Conservation (phyloP, 2,888 invertebrate genomes). For the Celastrina argiolus region DNA sequence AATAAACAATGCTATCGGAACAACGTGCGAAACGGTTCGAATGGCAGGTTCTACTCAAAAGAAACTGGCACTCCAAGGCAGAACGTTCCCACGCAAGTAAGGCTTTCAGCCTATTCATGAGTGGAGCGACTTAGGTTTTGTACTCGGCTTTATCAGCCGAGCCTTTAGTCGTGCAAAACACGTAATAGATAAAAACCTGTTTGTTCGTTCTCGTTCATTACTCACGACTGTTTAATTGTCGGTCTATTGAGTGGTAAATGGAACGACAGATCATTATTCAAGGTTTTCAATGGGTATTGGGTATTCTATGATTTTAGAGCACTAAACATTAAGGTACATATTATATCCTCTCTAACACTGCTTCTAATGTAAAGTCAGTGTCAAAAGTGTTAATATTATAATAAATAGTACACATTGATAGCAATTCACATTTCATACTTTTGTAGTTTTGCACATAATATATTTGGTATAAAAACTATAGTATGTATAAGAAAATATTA, state of each 20-base stretch:
- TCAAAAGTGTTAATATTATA: no score
- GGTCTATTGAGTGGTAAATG: neutral
- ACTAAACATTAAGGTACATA: no score
- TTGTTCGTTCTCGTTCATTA: neutral
- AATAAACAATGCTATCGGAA: constrained; percentile 25
- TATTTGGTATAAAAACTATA: no score
- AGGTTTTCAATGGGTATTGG: neutral
- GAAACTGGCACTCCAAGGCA: constrained; percentile 30
- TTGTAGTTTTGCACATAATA: no score
- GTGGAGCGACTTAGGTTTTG: neutral
- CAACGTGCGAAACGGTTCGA: constrained; percentile 42
- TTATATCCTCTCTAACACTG: no score
- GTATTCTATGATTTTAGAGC: neutral
- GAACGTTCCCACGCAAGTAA: neutral
- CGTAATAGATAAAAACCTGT: constrained; percentile 1
- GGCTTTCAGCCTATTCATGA: constrained; percentile 3
- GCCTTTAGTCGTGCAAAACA: neutral
- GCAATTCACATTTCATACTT: no score
- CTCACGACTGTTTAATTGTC: constrained; percentile 6
- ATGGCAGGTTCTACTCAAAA: constrained; percentile 39
- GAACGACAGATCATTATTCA: neutral
- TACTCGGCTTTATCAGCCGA: neutral
- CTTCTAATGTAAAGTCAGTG: no score
- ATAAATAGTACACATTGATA: no score
- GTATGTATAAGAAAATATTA: no score